These are phyloP conservation scores for Anarhynchus alexandrinus DNA, from an alignment of 2,113 vertebrate species.

Conservation along the genomic window DNA sequence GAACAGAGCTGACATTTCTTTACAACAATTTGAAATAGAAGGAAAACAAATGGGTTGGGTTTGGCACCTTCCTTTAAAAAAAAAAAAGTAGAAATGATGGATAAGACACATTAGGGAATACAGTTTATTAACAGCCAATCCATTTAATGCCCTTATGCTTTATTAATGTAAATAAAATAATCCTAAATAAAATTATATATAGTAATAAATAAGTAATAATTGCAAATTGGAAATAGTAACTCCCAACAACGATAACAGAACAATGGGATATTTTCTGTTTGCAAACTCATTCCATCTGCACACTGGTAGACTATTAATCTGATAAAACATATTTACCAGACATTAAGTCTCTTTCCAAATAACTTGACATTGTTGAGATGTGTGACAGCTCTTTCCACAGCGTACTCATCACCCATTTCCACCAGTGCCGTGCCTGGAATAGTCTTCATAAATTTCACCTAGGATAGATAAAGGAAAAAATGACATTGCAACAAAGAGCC, in stretches of 20 bases:
- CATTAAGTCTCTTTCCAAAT: constrained; percentile 94
- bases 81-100: neutral
- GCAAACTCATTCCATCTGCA: neutral
- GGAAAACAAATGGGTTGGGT: neutral
- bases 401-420: constrained; percentile 97
- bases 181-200: neutral
- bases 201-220: neutral
- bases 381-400: constrained; percentile 95
- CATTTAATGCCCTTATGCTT: neutral
- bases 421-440: constrained; percentile 94
- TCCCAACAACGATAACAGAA: neutral
- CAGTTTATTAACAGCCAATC: neutral
- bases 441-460: constrained; percentile 99
- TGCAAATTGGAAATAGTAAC: neutral
- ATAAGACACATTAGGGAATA: neutral
- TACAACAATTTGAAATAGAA: neutral
- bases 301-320: neutral
- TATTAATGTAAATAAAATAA: neutral
- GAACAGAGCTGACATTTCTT: neutral
- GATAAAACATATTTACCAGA: constrained; percentile 82
- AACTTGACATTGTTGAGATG: constrained; percentile 97
- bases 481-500: neutral
- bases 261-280: neutral
- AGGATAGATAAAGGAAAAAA: neutral
- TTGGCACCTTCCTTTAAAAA: neutral